Base-by-base conservation (phyloP, 2,888 invertebrate species). In the Ischnura elegans region DNA sequence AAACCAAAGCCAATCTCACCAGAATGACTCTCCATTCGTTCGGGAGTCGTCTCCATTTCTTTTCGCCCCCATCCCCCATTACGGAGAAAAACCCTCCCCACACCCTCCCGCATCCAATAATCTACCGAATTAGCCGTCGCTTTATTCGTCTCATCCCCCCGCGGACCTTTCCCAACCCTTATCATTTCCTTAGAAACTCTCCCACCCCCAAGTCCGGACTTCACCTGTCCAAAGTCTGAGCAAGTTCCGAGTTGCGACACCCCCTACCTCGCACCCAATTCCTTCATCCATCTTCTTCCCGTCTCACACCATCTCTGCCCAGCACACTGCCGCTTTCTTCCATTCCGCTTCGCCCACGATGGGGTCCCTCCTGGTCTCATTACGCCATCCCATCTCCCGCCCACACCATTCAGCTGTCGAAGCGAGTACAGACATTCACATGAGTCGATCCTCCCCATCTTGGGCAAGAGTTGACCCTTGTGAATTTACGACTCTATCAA, bases 21-120 rank as follows among this genome's bases (percentile, higher is more conserved):
- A 19, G n/a, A 25, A 0, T 61, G 21, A 25, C 25, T 21, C n/a
- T 61, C 61, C 21, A 4, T 29, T 36, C 76, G 13, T 8, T 2
- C 8, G 6, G 13, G 5, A 36, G 76, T 29, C 36, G 29, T 76
- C 36, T 36, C 76, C 76, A 76, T 36, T 76, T 76, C 76, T 76
- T n/a, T 5, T 10, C 76, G 36, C 76, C 76, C 76, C 36, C 36
- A 76, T 76, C 29, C 76, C n/a, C 36, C 76, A 29, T 76, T 36
- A 76, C 16, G 16, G 16, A 13, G 13, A 51, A 51, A 36, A 8
- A 10, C 36, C 10, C 76, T 36, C 5, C 36, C 16, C 76, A 36
- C 21, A 76, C 76, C 76, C 76, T 76, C 76, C 36, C 76, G 76
- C 76, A 76, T 76, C 36, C 76, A 76, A 36, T 76, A 76, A 76